Evolutionary conservation across 2,888 invertebrate genomes (phyloP).

Genomic region (Pseudococcus jackbeardsleyi): DNA sequence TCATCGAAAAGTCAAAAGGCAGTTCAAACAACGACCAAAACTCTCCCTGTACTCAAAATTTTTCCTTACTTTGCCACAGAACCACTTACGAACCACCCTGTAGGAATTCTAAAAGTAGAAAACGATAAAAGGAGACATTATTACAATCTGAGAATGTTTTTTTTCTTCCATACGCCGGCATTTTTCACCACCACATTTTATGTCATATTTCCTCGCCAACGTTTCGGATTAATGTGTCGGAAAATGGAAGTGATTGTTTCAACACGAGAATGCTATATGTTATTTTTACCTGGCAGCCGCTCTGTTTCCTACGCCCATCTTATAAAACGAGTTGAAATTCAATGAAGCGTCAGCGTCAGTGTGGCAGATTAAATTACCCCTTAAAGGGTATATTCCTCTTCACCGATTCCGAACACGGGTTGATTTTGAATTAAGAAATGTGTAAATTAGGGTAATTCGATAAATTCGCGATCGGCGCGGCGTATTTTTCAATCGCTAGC

Average conservation of each 20-base stretch:
- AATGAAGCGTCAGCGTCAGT: slow-evolving; percentile 5
- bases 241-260: slow-evolving; percentile 40
- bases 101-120: neutral
- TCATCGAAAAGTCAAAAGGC: too few species aligned
- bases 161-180: neutral
- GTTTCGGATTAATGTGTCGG: slow-evolving; percentile 37
- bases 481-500: neutral
- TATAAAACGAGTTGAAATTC: slow-evolving; percentile 1
- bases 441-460: slow-evolving; percentile 17
- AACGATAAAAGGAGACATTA: slow-evolving; percentile 13
- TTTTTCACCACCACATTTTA: slow-evolving; percentile 16
- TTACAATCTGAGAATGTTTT: neutral
- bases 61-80: neutral
- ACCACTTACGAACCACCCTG: neutral
- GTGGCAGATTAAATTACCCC: neutral
- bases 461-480: neutral
- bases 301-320: neutral
- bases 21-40: too few species aligned
- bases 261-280: neutral
- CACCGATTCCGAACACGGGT: neutral
- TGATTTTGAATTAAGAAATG: slow-evolving; percentile 29
- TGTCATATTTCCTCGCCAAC: slow-evolving; percentile 16
- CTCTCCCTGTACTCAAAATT: too few species aligned
- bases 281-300: slow-evolving; percentile 17
- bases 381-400: neutral